Evolutionary conservation across 30 jellyfish, hydroid and myxozoan species (phyloP).

Genomic region (Aurelia sp.): DNA sequence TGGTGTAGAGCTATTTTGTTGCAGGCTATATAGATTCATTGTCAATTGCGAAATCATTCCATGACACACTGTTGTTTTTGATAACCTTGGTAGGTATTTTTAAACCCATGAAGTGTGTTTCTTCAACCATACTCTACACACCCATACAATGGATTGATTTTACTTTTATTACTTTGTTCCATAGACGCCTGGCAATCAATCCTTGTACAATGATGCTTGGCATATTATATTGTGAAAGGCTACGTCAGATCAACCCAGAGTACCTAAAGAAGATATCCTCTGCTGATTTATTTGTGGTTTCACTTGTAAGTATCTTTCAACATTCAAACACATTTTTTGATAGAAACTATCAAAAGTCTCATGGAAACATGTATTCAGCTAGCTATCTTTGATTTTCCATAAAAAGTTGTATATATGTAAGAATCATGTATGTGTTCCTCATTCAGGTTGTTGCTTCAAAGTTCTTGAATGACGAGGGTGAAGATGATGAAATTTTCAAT

Average conservation of each 20-base stretch:
- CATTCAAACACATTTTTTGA: too few relatives aligned
- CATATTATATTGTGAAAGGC: slow-evolving; percentile 86
- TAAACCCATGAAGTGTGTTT: neutral
- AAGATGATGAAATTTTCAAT: slow-evolving; percentile 88
- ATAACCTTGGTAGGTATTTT: too few relatives aligned
- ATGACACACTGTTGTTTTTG: too few relatives aligned
- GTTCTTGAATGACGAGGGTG: slow-evolving; percentile 88
- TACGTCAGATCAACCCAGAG: slow-evolving; percentile 84
- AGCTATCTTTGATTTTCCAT: too few relatives aligned
- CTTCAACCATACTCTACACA: neutral
- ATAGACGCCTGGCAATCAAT: slow-evolving; percentile 78
- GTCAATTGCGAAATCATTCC: too few relatives aligned
- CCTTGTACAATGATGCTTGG: slow-evolving; percentile 99
- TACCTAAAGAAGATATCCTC: slow-evolving; percentile 82
- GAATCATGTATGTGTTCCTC: neutral
- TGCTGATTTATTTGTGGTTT: slow-evolving; percentile 91
- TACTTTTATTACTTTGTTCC: neutral
- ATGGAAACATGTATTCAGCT: too few relatives aligned
- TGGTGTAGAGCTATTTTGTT: too few relatives aligned
- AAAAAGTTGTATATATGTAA: too few relatives aligned
- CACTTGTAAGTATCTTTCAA: slow-evolving; percentile 72
- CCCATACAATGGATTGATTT: neutral
- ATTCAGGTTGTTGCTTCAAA: slow-evolving; percentile 88
- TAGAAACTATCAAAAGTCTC: too few relatives aligned
- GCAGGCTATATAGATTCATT: too few relatives aligned